Base-by-base conservation (phyloP, 2,113 vertebrate genomes). In the Rana temporaria region DNA sequence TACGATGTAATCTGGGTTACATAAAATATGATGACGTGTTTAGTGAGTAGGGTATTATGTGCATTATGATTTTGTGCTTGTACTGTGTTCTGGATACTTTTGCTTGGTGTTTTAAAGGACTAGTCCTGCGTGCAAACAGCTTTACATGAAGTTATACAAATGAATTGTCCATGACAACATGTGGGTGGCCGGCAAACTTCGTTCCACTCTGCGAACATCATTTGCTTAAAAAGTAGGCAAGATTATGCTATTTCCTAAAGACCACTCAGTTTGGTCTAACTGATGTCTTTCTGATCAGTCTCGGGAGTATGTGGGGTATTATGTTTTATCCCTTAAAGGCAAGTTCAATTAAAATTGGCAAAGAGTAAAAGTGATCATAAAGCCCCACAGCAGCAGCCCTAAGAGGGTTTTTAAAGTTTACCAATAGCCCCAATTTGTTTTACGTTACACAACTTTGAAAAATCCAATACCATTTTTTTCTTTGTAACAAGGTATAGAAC, bases 191-290 rank as follows among this genome's bases (percentile, higher is more conserved):
- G n/a, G 53, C 0, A 0, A 38, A 60, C 79, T 84, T 85, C 82
- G 77, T 84, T 83, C 65, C 20, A 59, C 74, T 65, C 65, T 77
- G 71, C 15, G 86, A 77, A 77, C 74, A 60, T 86, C 19, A 84
- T 67, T 78, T 85, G 74, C 86, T 78, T 79, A 1, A 67, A 78
- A 55, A 0, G 38, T 7, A 52, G 3, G 66, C 53, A 69, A 59
- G 67, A 72, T 63, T 20, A 82, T 85, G 14, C 11, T 22, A 14
- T 38, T 17, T 7, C 20, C 30, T 48, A n/a, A 16, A 38, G 34
- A 63, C 73, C n/a, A 26, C 59, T 18, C 32, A 17, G 14, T 34
- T 62, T 38, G n/a, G 32, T 48, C 14, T 3, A 56, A 5, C 24
- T 0, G 1, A 34, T 14, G 38, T 69, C 16, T 55, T 60, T 72